Conservation (phyloP, 1,140 invertebrate genomes). For the Drosophila lacertosa region DNA sequence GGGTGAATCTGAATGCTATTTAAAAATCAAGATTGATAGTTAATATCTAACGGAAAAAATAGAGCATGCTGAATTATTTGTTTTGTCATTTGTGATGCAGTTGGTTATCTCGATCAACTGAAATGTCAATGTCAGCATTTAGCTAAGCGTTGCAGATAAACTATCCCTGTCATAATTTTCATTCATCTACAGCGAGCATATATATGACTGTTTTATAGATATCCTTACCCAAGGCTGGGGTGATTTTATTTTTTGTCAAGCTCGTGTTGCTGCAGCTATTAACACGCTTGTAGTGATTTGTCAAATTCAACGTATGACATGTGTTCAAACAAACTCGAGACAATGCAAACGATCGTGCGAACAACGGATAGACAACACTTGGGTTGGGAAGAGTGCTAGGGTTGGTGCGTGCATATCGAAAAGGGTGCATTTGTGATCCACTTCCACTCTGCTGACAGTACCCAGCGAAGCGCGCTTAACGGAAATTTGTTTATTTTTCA, state of each 20-base stretch:
- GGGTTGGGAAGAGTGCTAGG: constrained; percentile 5
- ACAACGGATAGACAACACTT: constrained; percentile 21
- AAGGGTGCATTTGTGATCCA: constrained; percentile 46
- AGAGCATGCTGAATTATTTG: no score
- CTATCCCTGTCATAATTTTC: constrained; percentile 11
- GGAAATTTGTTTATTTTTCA: constrained; percentile 70
- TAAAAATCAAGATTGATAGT: no score
- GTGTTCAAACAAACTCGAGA: constrained; percentile 71
- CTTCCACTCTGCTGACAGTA: constrained; percentile 34
- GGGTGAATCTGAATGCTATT: no score
- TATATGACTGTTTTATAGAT: constrained; percentile 3
- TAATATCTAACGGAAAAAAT: no score
- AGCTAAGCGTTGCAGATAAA: constrained; percentile 6
- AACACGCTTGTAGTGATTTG: constrained; percentile 77
- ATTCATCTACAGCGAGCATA: constrained; percentile 8
- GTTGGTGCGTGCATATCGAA: constrained; percentile 15
- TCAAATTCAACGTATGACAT: constrained; percentile 74
- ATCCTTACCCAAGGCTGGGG: constrained; percentile 7
- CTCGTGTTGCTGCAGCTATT: constrained; percentile 56
- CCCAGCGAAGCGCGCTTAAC: constrained; percentile 44
- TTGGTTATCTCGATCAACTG: constrained; percentile 62
- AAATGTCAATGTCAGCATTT: constrained; percentile 48
- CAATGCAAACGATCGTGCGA: constrained; percentile 34
- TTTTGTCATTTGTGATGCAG: constrained; percentile 28
- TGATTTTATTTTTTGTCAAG: constrained; percentile 24